Evolutionary conservation across 1,140 invertebrate species (phyloP).

Genomic region (Lucilia cuprina): DNA sequence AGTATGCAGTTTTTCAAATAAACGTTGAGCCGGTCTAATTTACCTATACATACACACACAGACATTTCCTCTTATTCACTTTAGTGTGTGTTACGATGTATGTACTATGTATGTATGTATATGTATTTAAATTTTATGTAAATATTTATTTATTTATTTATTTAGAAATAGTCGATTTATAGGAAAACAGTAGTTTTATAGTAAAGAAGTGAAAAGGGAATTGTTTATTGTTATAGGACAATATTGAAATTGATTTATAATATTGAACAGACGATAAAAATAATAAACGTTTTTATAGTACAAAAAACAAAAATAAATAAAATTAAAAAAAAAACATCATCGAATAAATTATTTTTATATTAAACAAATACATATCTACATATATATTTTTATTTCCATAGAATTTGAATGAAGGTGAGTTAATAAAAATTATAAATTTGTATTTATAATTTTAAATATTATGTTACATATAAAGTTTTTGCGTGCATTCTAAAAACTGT

Average conservation of each 20-base stretch:
- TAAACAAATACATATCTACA: neutral
- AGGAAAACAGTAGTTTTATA: neutral
- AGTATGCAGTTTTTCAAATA: no score
- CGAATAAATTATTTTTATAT: neutral
- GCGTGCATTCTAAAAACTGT: no score
- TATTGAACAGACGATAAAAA: neutral
- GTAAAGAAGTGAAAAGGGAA: neutral
- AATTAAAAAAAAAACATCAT: neutral
- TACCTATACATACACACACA: no score
- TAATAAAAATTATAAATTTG: no score
- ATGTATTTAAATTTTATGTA: neutral
- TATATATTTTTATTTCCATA: neutral
- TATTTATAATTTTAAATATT: no score
- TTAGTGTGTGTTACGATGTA: no score
- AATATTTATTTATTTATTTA: neutral
- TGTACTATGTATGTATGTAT: neutral
- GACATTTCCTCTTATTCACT: no score
- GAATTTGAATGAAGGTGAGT: no score
- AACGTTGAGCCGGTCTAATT: no score
- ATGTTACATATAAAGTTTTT: no score
- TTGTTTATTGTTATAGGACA: constrained; percentile 15
- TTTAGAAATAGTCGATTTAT: neutral
- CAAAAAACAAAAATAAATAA: neutral
- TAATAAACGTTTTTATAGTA: neutral
- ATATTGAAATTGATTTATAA: constrained; percentile 12